phyloP scores from a whole-genome alignment of 2,888 invertebrate genomes.

The Acanthococcus lagerstroemiae region DNA sequence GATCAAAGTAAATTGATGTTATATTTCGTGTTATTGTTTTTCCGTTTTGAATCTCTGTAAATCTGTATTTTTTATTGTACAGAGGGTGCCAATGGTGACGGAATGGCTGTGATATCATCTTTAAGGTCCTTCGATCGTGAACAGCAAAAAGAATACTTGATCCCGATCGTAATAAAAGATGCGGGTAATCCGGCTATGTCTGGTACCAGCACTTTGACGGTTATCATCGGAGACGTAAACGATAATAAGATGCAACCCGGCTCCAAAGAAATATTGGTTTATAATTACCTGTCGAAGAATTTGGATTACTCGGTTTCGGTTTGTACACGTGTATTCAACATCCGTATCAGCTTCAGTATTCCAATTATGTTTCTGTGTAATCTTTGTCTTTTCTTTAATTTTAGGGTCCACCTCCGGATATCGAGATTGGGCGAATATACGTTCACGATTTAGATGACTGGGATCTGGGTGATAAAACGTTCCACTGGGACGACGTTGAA shows the following conservation, averaged over 20 bases:
- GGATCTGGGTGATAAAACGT: conserved; percentile 96
- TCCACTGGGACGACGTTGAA: conserved; percentile 82
- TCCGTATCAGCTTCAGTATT: too few relatives aligned
- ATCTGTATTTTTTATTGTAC: conserved; percentile 37
- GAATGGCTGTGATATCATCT: conserved; percentile 94
- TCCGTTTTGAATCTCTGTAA: background rate
- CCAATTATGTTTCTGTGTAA: background rate
- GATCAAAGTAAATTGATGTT: conserved; percentile 65
- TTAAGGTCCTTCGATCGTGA: conserved; percentile 88
- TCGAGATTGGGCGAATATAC: conserved; percentile 88
- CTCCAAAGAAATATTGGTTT: conserved; percentile 91
- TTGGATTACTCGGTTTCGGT: conserved; percentile 13
- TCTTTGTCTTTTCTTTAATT: conserved; percentile 25
- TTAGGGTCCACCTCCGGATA: conserved; percentile 77
- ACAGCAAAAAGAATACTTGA: conserved; percentile 88
- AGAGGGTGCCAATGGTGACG: conserved; percentile 94
- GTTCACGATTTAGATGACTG: conserved; percentile 97
- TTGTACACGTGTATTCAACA: background rate
- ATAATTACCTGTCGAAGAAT: conserved; percentile 61
- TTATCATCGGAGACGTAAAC: conserved; percentile 95
- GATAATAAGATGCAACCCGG: conserved; percentile 99
- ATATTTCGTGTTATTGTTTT: background rate
- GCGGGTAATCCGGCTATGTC: conserved; percentile 94
- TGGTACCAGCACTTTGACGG: conserved; percentile 88
- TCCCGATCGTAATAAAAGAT: conserved; percentile 96